Evolutionary conservation across 2,888 invertebrate species (phyloP).

Genomic region (Pelosia muscerda): DNA sequence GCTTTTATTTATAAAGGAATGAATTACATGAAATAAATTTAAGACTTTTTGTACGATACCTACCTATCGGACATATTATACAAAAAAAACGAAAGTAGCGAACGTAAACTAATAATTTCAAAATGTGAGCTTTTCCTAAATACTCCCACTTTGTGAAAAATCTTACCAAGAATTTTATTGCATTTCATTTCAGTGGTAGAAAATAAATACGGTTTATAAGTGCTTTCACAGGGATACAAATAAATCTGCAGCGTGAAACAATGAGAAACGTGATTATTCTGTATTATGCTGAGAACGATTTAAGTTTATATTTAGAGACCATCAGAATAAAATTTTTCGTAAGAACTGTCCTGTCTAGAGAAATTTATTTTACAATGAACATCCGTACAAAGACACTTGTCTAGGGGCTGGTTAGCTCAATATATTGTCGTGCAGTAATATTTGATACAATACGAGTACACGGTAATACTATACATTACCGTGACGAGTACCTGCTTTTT

Average conservation of each 20-base stretch:
- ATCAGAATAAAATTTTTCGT: not conserved
- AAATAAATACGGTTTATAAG: not conserved
- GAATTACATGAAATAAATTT: not conserved
- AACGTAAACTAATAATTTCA: not conserved
- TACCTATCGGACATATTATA: too few species aligned
- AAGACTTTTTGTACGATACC: not conserved
- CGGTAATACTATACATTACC: too few species aligned
- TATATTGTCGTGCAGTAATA: not conserved
- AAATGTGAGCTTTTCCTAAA: not conserved
- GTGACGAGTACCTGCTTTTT: constrained; percentile 2
- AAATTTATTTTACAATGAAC: not conserved
- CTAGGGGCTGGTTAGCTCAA: not conserved
- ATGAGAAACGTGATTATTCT: not conserved
- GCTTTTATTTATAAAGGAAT: too few species aligned
- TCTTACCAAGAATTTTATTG: not conserved
- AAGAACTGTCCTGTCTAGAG: not conserved
- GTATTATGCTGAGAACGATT: not conserved
- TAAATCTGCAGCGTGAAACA: not conserved
- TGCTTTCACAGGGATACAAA: not conserved
- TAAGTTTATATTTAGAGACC: not conserved
- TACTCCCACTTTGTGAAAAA: not conserved
- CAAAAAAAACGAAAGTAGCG: too few species aligned
- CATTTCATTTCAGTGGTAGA: constrained; percentile 1
- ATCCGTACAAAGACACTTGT: too few species aligned
- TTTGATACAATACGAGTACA: not conserved